Evolutionary conservation across 2,888 invertebrate genomes (phyloP).

Genomic region (Lottia gigantea): DNA sequence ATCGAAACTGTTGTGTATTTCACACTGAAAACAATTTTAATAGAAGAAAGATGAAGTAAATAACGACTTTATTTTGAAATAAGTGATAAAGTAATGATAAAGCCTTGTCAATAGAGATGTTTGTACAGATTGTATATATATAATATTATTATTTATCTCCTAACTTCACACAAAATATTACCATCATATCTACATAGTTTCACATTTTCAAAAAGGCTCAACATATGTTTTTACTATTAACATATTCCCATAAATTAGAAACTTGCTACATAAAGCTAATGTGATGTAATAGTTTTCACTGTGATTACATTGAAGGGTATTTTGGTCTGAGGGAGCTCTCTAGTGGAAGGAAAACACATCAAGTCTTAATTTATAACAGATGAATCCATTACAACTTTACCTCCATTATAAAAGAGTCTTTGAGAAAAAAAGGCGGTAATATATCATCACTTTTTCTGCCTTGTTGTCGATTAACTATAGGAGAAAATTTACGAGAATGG

Average conservation of each 20-base stretch:
- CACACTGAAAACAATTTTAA: too few species aligned
- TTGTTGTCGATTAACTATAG: slow-evolving; percentile 4
- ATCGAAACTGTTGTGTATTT: too few species aligned
- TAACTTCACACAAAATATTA: too few species aligned
- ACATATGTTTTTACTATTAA: slow-evolving; percentile 2
- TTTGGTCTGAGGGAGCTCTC: too few species aligned
- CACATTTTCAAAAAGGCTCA: background rate
- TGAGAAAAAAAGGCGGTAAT: slow-evolving; percentile 8
- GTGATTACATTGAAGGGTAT: too few species aligned
- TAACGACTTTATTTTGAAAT: too few species aligned
- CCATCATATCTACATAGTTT: too few species aligned
- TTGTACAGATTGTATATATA: too few species aligned
- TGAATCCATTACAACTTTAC: slow-evolving; percentile 6
- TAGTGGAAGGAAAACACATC: slow-evolving; percentile 1
- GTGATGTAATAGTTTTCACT: background rate
- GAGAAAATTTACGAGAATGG: slow-evolving; percentile 2
- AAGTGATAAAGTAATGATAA: too few species aligned
- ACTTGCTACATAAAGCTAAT: background rate
- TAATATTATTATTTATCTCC: too few species aligned
- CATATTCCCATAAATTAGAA: background rate
- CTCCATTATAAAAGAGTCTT: slow-evolving; percentile 4
- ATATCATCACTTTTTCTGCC: slow-evolving; percentile 8
- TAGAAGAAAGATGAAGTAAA: too few species aligned
- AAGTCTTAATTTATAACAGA: slow-evolving; percentile 3
- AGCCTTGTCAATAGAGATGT: too few species aligned